These are phyloP conservation scores for Sebastes aleutianus DNA, from an alignment of 2,797 vertebrate species.

Conservation along the genomic window DNA sequence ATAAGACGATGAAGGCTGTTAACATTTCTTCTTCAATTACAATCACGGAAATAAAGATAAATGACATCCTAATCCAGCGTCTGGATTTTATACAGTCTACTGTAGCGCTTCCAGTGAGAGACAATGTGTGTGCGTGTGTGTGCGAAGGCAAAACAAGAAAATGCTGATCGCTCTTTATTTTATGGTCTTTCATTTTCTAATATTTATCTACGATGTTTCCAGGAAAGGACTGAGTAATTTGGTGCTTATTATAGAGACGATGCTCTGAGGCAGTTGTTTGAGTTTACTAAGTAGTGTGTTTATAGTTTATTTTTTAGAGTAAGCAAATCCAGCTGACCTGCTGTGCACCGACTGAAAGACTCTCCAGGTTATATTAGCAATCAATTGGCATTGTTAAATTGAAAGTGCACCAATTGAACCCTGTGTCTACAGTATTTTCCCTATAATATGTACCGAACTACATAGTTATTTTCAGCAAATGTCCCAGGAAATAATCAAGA, in stretches of 20 bases:
- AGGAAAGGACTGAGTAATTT: neutral
- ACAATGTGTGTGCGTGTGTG: neutral
- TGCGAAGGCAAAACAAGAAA: neutral
- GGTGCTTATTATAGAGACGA: neutral
- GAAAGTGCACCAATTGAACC: neutral
- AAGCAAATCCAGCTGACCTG: neutral
- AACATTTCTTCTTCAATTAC: constrained; percentile 14
- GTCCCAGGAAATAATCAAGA: neutral
- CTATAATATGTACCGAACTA: neutral
- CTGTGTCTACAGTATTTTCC: neutral
- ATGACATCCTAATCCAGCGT: neutral
- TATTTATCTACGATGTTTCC: neutral
- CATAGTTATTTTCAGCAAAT: neutral
- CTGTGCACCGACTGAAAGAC: neutral
- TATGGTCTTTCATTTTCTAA: neutral
- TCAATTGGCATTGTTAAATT: neutral
- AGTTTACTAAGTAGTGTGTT: neutral
- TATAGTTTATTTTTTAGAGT: neutral
- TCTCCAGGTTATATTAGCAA: neutral
- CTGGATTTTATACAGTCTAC: neutral
- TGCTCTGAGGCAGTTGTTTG: neutral
- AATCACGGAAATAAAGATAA: constrained; percentile 18
- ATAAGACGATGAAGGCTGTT: constrained; percentile 10
- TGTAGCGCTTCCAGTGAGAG: neutral
- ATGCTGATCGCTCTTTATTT: neutral